These are phyloP conservation scores for Butorides virescens DNA, from an alignment of 2,113 vertebrate species.

Conservation along the genomic window DNA sequence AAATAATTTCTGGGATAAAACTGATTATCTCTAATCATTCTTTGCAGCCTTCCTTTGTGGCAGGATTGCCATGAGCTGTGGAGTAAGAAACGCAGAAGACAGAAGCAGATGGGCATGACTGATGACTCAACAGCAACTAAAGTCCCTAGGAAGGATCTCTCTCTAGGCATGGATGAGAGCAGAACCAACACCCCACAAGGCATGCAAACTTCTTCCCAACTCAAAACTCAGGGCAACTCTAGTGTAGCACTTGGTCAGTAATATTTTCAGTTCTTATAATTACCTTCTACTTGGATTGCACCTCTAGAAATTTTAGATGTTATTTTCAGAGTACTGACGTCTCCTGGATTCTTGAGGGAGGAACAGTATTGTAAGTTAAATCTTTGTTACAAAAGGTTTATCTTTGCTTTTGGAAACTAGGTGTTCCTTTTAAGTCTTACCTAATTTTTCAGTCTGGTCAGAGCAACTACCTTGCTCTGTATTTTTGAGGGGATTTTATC, in stretches of 20 bases:
- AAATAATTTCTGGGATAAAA: background rate
- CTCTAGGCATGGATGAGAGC: conserved; percentile 92
- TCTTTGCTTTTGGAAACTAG: background rate
- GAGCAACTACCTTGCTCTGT: background rate
- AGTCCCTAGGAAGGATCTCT: conserved; percentile 90
- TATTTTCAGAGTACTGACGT: background rate
- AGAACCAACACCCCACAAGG: conserved; percentile 95
- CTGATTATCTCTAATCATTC: background rate
- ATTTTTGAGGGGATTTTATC: background rate
- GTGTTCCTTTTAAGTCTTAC: background rate
- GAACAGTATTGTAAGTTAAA: conserved; percentile 32
- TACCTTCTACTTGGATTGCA: conserved; percentile 39
- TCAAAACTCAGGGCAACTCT: conserved; percentile 83
- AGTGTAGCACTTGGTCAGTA: conserved; percentile 82
- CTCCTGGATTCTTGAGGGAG: conserved; percentile 37
- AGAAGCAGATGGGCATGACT: conserved; percentile 93
- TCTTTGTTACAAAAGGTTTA: background rate
- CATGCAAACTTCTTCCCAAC: conserved; percentile 80
- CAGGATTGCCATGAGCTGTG: conserved; percentile 99
- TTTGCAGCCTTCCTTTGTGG: conserved; percentile 91
- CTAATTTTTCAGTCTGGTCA: background rate
- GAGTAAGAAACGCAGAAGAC: conserved; percentile 97
- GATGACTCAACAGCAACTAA: conserved; percentile 88
- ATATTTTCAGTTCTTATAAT: conserved; percentile 22
- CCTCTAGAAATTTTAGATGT: conserved; percentile 24